Conservation (phyloP, 2,888 invertebrate genomes). For the Mactromeris polynyma region DNA sequence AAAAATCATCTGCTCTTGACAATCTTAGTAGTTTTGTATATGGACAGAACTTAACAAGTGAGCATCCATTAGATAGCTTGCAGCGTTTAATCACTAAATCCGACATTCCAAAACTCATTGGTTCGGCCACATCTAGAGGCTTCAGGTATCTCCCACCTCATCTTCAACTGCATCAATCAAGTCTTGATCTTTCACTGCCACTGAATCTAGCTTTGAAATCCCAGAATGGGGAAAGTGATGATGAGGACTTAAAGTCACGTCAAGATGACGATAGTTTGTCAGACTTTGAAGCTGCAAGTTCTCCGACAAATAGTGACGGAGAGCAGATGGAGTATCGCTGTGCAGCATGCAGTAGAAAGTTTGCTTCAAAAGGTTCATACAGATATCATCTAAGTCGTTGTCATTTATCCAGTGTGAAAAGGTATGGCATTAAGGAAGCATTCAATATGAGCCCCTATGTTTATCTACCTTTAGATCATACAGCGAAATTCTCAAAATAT, state of each 20-base stretch:
- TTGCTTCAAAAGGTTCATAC: slow-evolving; percentile 98
- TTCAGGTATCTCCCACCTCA: slow-evolving; percentile 70
- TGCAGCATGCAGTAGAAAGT: slow-evolving; percentile 89
- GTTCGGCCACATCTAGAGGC: slow-evolving; percentile 44
- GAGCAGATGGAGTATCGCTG: slow-evolving; percentile 81
- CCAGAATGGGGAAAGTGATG: slow-evolving; percentile 63
- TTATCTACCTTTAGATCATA: slow-evolving; percentile 86
- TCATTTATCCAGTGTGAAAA: slow-evolving; percentile 83
- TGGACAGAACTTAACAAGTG: slow-evolving; percentile 85
- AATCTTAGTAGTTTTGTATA: slow-evolving; percentile 86
- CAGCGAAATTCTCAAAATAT: slow-evolving; percentile 97
- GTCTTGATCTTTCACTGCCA: slow-evolving; percentile 73
- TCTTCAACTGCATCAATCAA: slow-evolving; percentile 62
- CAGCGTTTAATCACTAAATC: slow-evolving; percentile 98
- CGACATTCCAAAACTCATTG: slow-evolving; percentile 89
- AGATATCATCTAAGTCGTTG: slow-evolving; percentile 94
- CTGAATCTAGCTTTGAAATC: slow-evolving; percentile 80
- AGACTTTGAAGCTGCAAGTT: slow-evolving; percentile 70
- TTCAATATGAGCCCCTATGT: slow-evolving; percentile 86
- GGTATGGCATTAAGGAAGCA: slow-evolving; percentile 84
- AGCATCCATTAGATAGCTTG: slow-evolving; percentile 97
- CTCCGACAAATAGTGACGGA: slow-evolving; percentile 76
- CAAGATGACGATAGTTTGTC: slow-evolving; percentile 71
- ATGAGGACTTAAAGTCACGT: slow-evolving; percentile 53
- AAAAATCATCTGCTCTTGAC: slow-evolving; percentile 82